These are phyloP conservation scores for Beris morrisii DNA, from an alignment of 2,888 invertebrate genomes.

Conservation along the genomic window DNA sequence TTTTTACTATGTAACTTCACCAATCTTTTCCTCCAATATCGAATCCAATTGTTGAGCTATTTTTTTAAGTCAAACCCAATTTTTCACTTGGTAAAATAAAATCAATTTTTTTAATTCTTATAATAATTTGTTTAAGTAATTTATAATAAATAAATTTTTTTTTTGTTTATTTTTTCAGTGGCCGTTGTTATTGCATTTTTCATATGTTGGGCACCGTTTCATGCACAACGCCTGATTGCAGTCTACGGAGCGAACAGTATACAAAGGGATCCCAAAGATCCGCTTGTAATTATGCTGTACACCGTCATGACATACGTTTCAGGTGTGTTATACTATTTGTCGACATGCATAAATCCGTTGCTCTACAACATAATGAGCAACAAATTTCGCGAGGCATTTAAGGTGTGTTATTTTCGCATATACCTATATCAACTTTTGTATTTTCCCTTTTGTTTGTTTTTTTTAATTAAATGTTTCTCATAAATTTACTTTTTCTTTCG, in stretches of 20 bases:
- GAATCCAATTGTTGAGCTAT: too few species aligned
- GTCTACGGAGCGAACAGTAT: slow-evolving; percentile 54
- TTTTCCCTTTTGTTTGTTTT: slow-evolving; percentile 11
- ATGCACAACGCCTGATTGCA: slow-evolving; percentile 83
- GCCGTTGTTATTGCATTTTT: slow-evolving; percentile 90
- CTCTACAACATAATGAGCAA: slow-evolving; percentile 94
- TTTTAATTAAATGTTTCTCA: slow-evolving; percentile 13
- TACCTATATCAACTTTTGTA: not conserved
- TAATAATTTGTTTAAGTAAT: too few species aligned
- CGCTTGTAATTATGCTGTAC: slow-evolving; percentile 43
- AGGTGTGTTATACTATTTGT: slow-evolving; percentile 88
- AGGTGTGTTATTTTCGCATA: slow-evolving; percentile 60
- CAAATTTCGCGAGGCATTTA: slow-evolving; percentile 90
- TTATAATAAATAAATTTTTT: too few species aligned
- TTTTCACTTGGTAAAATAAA: too few species aligned
- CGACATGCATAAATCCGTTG: slow-evolving; percentile 90
- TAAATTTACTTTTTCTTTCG: not conserved
- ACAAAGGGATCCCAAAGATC: slow-evolving; percentile 29
- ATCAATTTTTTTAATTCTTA: too few species aligned
- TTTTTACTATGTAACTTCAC: too few species aligned
- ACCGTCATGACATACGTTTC: slow-evolving; percentile 68
- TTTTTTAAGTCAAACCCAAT: too few species aligned
- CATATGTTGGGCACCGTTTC: slow-evolving; percentile 91
- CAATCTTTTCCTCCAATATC: too few species aligned
- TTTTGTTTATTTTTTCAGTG: slow-evolving; percentile 58